Evolutionary conservation across 92 coral and sea anemone species (phyloP).

Genomic region (Zoanthus sociatus): DNA sequence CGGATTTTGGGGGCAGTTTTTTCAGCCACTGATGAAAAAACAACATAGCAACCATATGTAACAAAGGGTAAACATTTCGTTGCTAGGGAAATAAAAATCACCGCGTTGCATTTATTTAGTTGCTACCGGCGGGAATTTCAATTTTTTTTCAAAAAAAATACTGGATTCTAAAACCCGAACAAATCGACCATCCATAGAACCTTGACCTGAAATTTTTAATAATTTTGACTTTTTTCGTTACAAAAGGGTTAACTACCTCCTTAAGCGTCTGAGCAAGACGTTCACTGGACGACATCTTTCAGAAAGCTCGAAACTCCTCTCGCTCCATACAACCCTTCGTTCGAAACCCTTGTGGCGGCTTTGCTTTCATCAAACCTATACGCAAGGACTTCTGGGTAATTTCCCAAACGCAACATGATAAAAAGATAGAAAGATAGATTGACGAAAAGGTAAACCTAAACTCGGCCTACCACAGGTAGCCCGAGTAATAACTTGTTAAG

Average conservation of each 20-base stretch:
- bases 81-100: constrained; percentile 31
- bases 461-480: too few relatives aligned
- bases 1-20: constrained; percentile 38
- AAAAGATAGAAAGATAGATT: too few relatives aligned
- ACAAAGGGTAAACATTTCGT: constrained; percentile 37
- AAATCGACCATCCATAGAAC: not conserved
- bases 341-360: too few relatives aligned
- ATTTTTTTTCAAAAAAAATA: not conserved
- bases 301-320: too few relatives aligned
- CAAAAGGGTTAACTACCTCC: constrained; percentile 6
- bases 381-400: too few relatives aligned
- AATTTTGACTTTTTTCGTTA: not conserved
- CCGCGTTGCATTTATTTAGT: constrained; percentile 37
- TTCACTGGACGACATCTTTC: too few relatives aligned
- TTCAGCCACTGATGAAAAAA: constrained; percentile 21
- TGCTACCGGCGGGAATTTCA: constrained; percentile 23
- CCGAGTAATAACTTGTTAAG: too few relatives aligned
- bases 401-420: too few relatives aligned
- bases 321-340: too few relatives aligned
- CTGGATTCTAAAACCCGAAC: not conserved
- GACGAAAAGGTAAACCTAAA: too few relatives aligned
- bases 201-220: not conserved
- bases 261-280: not conserved
- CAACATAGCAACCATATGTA: constrained; percentile 31
- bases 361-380: too few relatives aligned